A percentile compares a stretch with the other conserved stretches of the same genome.
Conservation (phyloP, 2,113 vertebrate genomes). For the Candoia aspera region DNA sequence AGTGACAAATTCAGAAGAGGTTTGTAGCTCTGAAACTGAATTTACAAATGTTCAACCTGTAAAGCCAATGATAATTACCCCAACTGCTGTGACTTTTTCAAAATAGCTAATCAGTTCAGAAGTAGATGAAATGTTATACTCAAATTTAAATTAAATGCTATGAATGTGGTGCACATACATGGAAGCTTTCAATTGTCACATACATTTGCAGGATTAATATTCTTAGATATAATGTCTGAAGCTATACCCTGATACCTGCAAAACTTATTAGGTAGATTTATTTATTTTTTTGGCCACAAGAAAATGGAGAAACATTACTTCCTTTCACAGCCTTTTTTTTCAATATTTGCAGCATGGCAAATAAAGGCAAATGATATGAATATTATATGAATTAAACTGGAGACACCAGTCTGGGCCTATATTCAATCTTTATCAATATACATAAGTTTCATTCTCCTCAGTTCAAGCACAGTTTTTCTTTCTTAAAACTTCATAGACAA, state of each 20-base stretch:
- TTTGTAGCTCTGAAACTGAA: background rate
- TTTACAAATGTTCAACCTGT: background rate
- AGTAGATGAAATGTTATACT: conserved; percentile 33
- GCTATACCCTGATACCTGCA: too few relatives aligned
- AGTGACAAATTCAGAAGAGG: background rate
- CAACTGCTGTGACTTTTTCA: background rate
- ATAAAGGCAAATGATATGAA: background rate
- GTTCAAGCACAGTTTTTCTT: background rate
- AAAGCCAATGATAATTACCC: background rate
- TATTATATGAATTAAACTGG: background rate
- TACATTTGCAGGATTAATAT: background rate
- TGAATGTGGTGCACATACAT: too few relatives aligned
- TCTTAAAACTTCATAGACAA: background rate
- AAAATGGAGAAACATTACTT: background rate
- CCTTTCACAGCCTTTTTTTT: too few relatives aligned
- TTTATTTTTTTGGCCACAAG: background rate
- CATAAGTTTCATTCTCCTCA: background rate
- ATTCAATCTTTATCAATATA: background rate
- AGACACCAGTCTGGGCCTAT: background rate
- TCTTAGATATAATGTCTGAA: background rate
- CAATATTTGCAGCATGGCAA: too few relatives aligned
- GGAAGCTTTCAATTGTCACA: too few relatives aligned
- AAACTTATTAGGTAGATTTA: too few relatives aligned
- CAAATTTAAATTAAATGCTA: too few relatives aligned
- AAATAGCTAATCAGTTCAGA: background rate